Evolutionary conservation across 1,140 invertebrate species (phyloP).

Genomic region (Leptestheria dahalacensis): DNA sequence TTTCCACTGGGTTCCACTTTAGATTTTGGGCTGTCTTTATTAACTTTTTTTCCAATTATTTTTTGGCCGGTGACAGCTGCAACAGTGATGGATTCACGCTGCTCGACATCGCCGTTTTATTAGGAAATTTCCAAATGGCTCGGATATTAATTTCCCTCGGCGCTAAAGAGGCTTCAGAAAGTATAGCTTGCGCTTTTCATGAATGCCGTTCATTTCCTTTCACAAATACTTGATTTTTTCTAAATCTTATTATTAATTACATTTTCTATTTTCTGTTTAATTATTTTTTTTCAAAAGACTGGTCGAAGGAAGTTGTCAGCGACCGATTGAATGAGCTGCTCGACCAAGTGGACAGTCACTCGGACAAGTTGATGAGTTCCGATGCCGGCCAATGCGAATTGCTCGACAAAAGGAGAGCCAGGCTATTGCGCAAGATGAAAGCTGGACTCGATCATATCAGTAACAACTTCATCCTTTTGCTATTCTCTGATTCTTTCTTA

Average conservation of each 20-base stretch:
- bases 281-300: conserved; percentile 24
- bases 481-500: not conserved
- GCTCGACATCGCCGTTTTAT: conserved; percentile 77
- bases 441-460: conserved; percentile 34
- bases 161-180: conserved; percentile 70
- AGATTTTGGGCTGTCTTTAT: not conserved
- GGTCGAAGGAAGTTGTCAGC: conserved; percentile 44
- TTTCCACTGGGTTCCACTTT: not conserved
- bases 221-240: not conserved
- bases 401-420: conserved; percentile 33
- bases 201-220: not conserved
- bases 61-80: conserved; percentile 31
- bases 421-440: conserved; percentile 34
- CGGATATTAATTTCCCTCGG: conserved; percentile 76
- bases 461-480: conserved; percentile 26
- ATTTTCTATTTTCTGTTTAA: not conserved
- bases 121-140: conserved; percentile 67
- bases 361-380: conserved; percentile 19
- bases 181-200: conserved; percentile 49
- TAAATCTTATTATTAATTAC: conserved; percentile 6
- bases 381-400: not conserved
- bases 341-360: conserved; percentile 52
- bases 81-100: conserved; percentile 77
- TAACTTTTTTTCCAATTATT: conserved; percentile 14
- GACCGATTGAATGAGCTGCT: conserved; percentile 54